A percentile compares a stretch with the other conserved stretches of the same genome.
These are phyloP conservation scores for Brotula barbata DNA, from an alignment of 2,797 vertebrate species.

Conservation along the genomic window DNA sequence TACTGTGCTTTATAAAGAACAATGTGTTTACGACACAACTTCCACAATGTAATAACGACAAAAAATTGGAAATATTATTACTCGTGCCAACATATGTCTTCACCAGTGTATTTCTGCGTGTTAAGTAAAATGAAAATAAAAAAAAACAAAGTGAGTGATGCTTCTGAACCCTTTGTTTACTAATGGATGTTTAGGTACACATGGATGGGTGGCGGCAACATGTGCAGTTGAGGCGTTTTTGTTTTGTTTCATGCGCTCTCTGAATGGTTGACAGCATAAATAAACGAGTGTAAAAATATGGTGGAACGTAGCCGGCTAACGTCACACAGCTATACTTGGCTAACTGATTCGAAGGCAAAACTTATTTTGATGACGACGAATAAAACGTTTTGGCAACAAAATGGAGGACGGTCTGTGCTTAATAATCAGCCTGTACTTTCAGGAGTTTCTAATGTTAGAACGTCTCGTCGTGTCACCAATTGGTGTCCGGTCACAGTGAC, in stretches of 20 bases:
- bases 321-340: slow-evolving; percentile 45
- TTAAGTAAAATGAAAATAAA: too few relatives aligned
- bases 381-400: neutral
- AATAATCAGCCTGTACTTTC: rapidly evolving
- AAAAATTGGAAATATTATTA: too few relatives aligned
- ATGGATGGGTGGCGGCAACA: neutral
- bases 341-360: slow-evolving; percentile 64
- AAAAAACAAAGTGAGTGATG: too few relatives aligned
- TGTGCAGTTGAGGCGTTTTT: neutral
- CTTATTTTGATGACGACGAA: slow-evolving; percentile 34
- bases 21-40: too few relatives aligned
- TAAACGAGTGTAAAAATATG: too few relatives aligned
- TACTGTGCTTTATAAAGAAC: too few relatives aligned
- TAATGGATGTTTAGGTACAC: too few relatives aligned
- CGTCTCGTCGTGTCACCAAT: slow-evolving; percentile 23
- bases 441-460: neutral
- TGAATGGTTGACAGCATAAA: too few relatives aligned
- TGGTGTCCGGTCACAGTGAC: neutral
- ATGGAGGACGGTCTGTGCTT: rapidly evolving
- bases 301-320: slow-evolving; percentile 17
- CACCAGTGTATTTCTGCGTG: too few relatives aligned
- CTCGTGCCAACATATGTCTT: too few relatives aligned
- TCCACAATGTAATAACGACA: too few relatives aligned
- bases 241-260: neutral
- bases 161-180: too few relatives aligned